Conservation (phyloP, 92 coral and sea anemone genomes). For the Virgularia gustaviana region DNA sequence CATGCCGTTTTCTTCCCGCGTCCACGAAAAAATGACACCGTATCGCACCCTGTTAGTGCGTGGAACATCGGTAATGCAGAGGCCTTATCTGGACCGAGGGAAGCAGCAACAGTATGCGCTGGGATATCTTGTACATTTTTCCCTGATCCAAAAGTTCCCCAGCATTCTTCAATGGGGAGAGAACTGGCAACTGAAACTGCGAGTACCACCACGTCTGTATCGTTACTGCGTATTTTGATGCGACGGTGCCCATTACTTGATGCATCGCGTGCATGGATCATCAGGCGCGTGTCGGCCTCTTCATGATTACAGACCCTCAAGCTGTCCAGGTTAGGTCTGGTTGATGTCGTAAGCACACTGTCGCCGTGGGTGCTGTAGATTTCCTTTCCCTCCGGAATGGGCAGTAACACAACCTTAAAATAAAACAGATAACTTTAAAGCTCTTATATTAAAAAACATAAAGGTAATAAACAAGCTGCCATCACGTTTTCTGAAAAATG, state of each 20-base stretch:
- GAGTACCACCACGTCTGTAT: conserved; percentile 64
- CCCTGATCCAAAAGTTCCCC: conserved; percentile 44
- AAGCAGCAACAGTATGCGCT: conserved; percentile 42
- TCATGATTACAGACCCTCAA: conserved; percentile 54
- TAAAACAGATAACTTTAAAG: no score
- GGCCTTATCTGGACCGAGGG: conserved; percentile 54
- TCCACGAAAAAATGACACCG: conserved; percentile 54
- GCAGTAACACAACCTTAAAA: conserved; percentile 56
- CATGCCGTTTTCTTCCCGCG: conserved; percentile 60
- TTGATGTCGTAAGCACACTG: not conserved
- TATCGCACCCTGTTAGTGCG: conserved; percentile 66
- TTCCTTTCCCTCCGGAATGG: conserved; percentile 59
- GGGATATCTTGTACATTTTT: conserved; percentile 40
- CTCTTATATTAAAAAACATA: no score
- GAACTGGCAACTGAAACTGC: conserved; percentile 47
- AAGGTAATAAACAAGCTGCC: no score
- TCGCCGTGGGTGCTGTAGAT: conserved; percentile 58
- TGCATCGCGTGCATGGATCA: conserved; percentile 62
- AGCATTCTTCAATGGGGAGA: conserved; percentile 39
- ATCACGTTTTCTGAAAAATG: no score
- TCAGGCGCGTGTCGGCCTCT: conserved; percentile 63
- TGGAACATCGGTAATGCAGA: conserved; percentile 57
- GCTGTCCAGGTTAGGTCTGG: conserved; percentile 7
- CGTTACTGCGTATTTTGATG: conserved; percentile 49
- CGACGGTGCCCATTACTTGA: conserved; percentile 35